phyloP scores from a whole-genome alignment of 23 tunicate species.

The Diplosoma virens region DNA sequence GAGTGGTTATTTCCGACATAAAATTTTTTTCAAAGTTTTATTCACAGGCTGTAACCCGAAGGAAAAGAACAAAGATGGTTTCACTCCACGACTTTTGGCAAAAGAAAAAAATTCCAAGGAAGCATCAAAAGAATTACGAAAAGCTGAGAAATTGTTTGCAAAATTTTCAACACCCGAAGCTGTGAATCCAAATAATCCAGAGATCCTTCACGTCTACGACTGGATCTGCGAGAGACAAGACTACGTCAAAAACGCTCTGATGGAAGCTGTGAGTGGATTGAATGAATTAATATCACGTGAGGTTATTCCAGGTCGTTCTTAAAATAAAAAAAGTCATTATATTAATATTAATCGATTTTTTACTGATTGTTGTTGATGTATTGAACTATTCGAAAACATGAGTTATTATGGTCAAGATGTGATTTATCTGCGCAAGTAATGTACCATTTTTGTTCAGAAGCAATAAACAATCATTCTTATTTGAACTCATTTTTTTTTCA shows the following conservation, averaged over 20 bases:
- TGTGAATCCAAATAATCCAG: constrained; percentile 79
- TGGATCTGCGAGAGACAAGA: constrained; percentile 61
- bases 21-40: neutral
- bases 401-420: too few relatives aligned
- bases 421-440: too few relatives aligned
- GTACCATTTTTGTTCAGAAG: too few relatives aligned
- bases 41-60: constrained; percentile 74
- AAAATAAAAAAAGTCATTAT: too few relatives aligned
- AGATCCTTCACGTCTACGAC: constrained; percentile 52
- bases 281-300: too few relatives aligned
- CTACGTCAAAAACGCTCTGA: constrained; percentile 43
- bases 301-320: too few relatives aligned
- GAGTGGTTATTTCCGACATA: too few relatives aligned
- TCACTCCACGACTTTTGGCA: constrained; percentile 77
- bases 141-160: constrained; percentile 62
- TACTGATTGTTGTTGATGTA: too few relatives aligned
- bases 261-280: constrained; percentile 39
- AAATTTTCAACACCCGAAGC: constrained; percentile 89
- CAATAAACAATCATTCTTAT: too few relatives aligned
- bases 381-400: too few relatives aligned
- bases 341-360: too few relatives aligned
- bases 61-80: constrained; percentile 79
- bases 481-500: too few relatives aligned
- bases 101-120: constrained; percentile 84
- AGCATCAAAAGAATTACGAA: constrained; percentile 70